Evolutionary conservation across 30 jellyfish, hydroid and myxozoan genomes (phyloP).

Genomic region (Hydractinia echinata): DNA sequence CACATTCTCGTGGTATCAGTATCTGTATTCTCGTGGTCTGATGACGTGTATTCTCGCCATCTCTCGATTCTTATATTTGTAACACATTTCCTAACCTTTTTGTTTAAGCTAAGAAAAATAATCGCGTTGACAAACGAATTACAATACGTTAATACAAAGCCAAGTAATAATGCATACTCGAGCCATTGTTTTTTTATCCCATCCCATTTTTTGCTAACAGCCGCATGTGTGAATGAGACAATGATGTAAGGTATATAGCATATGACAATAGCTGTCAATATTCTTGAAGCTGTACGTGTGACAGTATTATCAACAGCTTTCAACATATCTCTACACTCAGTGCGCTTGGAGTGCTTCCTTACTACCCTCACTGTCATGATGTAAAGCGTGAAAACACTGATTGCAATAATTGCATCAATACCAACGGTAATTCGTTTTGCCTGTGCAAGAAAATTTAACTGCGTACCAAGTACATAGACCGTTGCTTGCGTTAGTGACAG

Average conservation of each 20-base stretch:
- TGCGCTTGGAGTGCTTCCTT: not conserved
- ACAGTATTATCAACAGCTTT: not conserved
- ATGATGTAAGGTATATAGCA: constrained; percentile 5
- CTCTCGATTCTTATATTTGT: too few species aligned
- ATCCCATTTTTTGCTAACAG: not conserved
- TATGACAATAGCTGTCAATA: constrained; percentile 4
- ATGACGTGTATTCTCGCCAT: too few species aligned
- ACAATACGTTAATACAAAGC: not conserved
- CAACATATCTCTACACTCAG: not conserved
- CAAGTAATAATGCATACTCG: not conserved
- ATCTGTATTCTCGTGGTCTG: too few species aligned
- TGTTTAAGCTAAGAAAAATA: constrained; percentile 9
- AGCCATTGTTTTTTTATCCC: not conserved
- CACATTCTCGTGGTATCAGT: too few species aligned
- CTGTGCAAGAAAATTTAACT: not conserved
- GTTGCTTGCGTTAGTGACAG: constrained; percentile 7
- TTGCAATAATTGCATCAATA: not conserved
- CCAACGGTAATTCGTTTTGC: not conserved
- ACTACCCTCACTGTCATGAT: not conserved
- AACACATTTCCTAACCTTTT: not conserved
- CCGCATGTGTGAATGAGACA: not conserved
- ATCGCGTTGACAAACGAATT: constrained; percentile 17
- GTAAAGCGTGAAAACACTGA: not conserved
- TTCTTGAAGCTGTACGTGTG: not conserved
- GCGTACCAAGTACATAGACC: constrained; percentile 15